Base-by-base conservation (phyloP, 2,797 vertebrate species). In the Esox masquinongy region DNA sequence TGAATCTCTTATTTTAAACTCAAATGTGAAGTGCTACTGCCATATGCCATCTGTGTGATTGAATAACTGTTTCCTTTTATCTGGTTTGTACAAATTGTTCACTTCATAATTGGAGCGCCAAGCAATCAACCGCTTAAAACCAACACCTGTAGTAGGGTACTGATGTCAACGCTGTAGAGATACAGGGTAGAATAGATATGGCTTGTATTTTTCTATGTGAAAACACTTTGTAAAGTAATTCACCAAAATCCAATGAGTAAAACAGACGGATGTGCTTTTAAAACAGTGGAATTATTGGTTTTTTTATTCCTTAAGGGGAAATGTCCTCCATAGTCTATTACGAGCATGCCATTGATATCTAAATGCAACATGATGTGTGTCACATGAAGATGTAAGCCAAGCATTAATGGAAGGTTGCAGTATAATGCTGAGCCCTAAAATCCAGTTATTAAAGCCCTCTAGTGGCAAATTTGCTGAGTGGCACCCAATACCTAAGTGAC, bases 161-260 rank as follows among this genome's bases (percentile, higher is more conserved):
- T 76, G 74, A 80, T 76, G 43, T 74, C 72, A 73, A 56, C 71
- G 75, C 83, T 81, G 73, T 76, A 78, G 77, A 61, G 51, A 70
- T 73, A 66, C 73, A 80, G 80, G 74, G 77, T 79, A 74, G 79
- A 71, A 53, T 61, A 73, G 77, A 73, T 71, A 79, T 74, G 64
- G 76, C 80, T 79, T 75, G 74, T 83, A 77, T 82, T 83, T 85
- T 80, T 83, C 74, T 82, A 77, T 82, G 76, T 79, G 73, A 63
- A 83, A 78, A 50, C 53, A 63, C 74, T 85, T 80, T 82, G 78
- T 80, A 77, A 77, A 77, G 75, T 61, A 77, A 73, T 56, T 75
- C 75, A 77, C 78, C 74, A 74, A 82, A 80, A 80, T 79, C 64
- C 59, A 64, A 70, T 26, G 64, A 79, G 77, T 79, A 77, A 83